Conservation (phyloP, 2,888 invertebrate genomes). For the Drosophila siamana region DNA sequence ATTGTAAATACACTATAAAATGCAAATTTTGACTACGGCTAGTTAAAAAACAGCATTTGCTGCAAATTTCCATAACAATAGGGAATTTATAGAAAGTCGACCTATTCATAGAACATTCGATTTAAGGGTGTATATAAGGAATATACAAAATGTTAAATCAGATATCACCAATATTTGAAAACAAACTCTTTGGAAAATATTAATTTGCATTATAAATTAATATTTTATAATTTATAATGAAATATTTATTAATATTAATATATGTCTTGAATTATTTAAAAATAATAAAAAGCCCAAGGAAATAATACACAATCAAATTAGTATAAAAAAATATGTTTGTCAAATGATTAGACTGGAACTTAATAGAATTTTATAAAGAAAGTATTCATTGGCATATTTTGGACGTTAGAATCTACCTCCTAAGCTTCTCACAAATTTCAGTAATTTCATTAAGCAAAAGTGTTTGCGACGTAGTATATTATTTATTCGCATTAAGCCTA, state of each 20-base stretch:
- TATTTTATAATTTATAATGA: too few species aligned
- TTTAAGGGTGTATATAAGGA: too few species aligned
- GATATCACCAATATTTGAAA: too few species aligned
- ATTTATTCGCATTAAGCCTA: constrained; percentile 1
- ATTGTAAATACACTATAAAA: constrained; percentile 29
- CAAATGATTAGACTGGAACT: too few species aligned
- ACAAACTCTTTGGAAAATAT: neutral
- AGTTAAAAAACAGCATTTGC: constrained; percentile 22
- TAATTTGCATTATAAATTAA: neutral
- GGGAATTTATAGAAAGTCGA: neutral
- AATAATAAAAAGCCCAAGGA: too few species aligned
- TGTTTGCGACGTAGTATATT: neutral
- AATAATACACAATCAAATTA: too few species aligned
- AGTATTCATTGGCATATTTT: too few species aligned
- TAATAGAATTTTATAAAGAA: too few species aligned
- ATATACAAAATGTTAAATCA: too few species aligned
- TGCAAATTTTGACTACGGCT: constrained; percentile 41
- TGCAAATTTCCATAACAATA: constrained; percentile 47
- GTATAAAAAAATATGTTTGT: too few species aligned
- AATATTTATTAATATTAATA: too few species aligned
- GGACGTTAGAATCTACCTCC: neutral
- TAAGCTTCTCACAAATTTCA: neutral
- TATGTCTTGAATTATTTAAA: too few species aligned
- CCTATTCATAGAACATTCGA: neutral
- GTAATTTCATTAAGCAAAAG: constrained; percentile 7